Base-by-base conservation (phyloP, 2,888 invertebrate species). In the Coecobrya sp. region DNA sequence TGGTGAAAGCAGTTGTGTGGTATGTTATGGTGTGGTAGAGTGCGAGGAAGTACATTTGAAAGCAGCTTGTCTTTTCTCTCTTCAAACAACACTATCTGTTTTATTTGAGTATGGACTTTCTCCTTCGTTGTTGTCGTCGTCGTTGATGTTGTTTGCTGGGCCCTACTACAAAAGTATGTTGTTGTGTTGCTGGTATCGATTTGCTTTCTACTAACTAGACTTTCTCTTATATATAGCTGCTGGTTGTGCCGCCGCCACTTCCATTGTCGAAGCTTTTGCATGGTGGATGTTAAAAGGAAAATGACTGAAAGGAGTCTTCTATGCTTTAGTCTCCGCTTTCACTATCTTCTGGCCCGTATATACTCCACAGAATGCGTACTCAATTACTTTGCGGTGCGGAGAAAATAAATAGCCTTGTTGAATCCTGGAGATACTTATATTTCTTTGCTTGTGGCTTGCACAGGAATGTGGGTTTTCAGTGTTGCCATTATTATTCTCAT, bases 61-160 rank as follows among this genome's bases (percentile, higher is more conserved):
- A 68, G 27, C 59, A 68, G 68, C 36, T 36, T 30, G 30, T 68
- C 68, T 68, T 68, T 68, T 68, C 68, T 68, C 65, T 65, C 13
- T 36, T 68, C 25, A 30, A 68, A 68, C 68, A 68, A 36, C 25
- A 30, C 68, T 68, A 68, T 68, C 68, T 25, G 3, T 36, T 68
- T 36, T n/a, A 22, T 59, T 59, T 59, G 13, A 19, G 59, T 59
- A 59, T 11, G 59, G 19, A 59, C n/a, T 59, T 22, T 59, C 59
- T 59, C 49, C 49, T 49, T 36, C 36, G 2, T 7, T 36, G 3
- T 36, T 36, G 36, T 36, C 36, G 36, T n/a, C n/a, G 42, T 49
- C 4, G 13, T 49, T 49, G 7, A 3, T 49, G 25, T 62, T 25
- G 62, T 59, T 59, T 59, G 59, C 36, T 36, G 36, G 36, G 3